Evolutionary conservation across 2,797 vertebrate species (phyloP), one percentile per base, ranked within the genome.

Genomic region (Dendrocincla fuliginosa): DNA sequence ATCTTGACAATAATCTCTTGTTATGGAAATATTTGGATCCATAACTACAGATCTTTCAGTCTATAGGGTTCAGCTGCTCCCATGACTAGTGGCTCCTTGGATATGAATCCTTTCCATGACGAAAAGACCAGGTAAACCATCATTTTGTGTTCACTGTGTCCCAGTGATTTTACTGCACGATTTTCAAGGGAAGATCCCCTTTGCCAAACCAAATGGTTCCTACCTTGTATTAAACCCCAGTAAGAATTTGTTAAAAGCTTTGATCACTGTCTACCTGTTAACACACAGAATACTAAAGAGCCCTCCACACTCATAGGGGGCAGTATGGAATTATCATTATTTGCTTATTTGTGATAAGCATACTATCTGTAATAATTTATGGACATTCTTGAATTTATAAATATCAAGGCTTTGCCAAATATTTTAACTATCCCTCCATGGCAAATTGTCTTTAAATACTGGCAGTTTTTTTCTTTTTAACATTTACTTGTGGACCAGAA

Each of bases 401-500:
- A 98, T 97, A 98, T 94, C 80, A 96, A 95, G 65, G 68, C 59
- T 95, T 82, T 97, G 98, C 97, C 98, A 98, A 98, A 98, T 98
- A 97, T 97, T 98, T 98, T 98, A 98, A 97, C 97, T 97, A 97
- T 91, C 86, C 96, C 94, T 98, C 94, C 89, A 98, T 96, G 95
- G 97, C 87, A 98, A 98, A 98, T 97, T 97, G 96, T 97, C 96
- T 98, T 98, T 98, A 98, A 98, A 98, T 96, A 97, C 95, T 97
- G 97, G 91, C 95, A 95, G 96, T 73, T 96, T 94, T 94, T 95
- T 93, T 93, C 97, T 98, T 98, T 98, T 98, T 98, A 99, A 98
- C 98, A 98, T 99, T 99, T 98, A 98, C 98, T 98, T 98, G 98
- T 98, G 98, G 98, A 98, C 98, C 98, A 98, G 97, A 98, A 98